Evolutionary conservation across 2,797 vertebrate genomes (phyloP).

Genomic region (Arctocebus calabarensis): DNA sequence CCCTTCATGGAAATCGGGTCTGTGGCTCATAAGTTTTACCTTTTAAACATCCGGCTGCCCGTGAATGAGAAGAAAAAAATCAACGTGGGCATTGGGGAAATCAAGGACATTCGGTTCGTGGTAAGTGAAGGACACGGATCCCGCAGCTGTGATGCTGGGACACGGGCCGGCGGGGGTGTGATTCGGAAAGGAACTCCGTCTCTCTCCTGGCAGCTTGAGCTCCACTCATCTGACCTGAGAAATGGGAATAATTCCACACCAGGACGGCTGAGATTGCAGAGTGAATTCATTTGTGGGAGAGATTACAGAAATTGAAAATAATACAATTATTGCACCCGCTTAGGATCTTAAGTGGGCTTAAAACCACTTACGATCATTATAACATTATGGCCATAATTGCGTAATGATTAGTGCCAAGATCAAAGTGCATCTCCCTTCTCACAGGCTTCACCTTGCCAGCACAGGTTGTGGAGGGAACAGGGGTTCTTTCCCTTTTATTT

Average conservation of each 20-base stretch:
- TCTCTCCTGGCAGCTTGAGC: neutral
- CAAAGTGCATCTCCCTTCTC: neutral
- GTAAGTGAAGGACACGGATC: constrained; percentile 86
- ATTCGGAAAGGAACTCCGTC: neutral
- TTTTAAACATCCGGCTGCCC: constrained; percentile 97
- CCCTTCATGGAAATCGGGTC: constrained; percentile 98
- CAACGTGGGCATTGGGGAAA: constrained; percentile 96
- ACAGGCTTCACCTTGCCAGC: neutral
- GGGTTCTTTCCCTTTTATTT: constrained; percentile 48
- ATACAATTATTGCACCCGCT: neutral
- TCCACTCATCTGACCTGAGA: neutral
- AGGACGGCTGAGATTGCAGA: neutral
- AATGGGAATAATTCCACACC: neutral
- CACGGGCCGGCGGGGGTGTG: no score
- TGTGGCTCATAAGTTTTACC: constrained; percentile 98
- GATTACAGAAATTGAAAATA: constrained; percentile 18
- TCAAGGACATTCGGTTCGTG: constrained; percentile 95
- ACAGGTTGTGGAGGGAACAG: neutral
- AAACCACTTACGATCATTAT: neutral
- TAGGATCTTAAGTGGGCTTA: neutral
- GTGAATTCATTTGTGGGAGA: neutral
- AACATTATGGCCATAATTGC: neutral
- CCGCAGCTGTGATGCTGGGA: no score
- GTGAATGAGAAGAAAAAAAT: constrained; percentile 94
- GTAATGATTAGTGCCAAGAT: constrained; percentile 1